Evolutionary conservation across 30 jellyfish, hydroid and myxozoan species (phyloP).

Genomic region (Aurelia coerulea): DNA sequence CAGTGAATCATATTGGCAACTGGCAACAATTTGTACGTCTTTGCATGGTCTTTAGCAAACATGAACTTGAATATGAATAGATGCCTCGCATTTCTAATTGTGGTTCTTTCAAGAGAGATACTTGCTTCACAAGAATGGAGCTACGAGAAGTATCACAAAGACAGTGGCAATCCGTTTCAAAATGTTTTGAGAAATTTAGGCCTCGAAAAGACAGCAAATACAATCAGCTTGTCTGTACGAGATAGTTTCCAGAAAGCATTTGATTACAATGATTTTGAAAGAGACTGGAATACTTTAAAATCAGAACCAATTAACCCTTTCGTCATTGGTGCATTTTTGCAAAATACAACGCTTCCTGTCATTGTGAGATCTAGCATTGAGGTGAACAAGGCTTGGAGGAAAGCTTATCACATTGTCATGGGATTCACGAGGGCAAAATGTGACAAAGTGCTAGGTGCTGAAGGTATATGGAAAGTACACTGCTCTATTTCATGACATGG

Average conservation of each 20-base stretch:
- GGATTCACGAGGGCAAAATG: constrained; percentile 49
- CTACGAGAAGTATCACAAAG: background rate
- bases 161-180: background rate
- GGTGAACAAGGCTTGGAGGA: constrained; percentile 18
- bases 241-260: constrained; percentile 32
- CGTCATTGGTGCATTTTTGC: constrained; percentile 14
- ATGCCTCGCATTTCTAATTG: too few species aligned
- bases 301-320: constrained; percentile 38
- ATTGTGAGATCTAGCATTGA: background rate
- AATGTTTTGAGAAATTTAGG: constrained; percentile 19
- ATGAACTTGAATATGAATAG: too few species aligned
- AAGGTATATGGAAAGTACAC: constrained; percentile 24
- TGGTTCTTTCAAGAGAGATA: too few species aligned
- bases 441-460: constrained; percentile 45
- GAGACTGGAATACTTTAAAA: constrained; percentile 44
- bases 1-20: too few species aligned
- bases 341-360: constrained; percentile 56
- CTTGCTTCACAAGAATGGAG: constrained; percentile 16
- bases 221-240: background rate
- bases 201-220: background rate
- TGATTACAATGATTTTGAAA: constrained; percentile 22
- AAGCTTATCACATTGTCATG: constrained; percentile 23
- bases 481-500: too few species aligned
- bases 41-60: too few species aligned
- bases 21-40: too few species aligned